phyloP scores from a whole-genome alignment of 2,113 vertebrate genomes.

The Crotalus tigris region DNA sequence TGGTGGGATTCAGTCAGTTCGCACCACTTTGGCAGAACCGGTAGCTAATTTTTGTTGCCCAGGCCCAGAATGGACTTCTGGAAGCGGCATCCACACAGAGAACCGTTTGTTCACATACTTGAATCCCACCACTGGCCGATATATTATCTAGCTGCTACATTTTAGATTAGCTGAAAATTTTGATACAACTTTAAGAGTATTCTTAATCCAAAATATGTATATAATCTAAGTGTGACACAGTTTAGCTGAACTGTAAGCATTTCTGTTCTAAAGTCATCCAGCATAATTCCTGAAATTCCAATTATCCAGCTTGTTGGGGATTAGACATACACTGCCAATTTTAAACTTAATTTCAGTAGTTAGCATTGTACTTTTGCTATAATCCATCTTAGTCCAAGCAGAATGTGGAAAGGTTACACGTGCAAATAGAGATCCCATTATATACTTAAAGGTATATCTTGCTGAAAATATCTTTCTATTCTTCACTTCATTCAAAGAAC shows the following conservation, averaged over 20 bases:
- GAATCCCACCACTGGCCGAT: too few species aligned
- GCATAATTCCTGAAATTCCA: not conserved
- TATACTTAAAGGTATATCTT: not conserved
- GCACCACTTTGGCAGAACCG: too few species aligned
- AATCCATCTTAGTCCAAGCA: not conserved
- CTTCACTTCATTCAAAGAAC: not conserved
- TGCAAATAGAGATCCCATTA: not conserved
- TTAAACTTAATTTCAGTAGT: not conserved
- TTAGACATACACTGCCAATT: not conserved
- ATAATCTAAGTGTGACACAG: not conserved
- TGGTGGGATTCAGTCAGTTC: too few species aligned
- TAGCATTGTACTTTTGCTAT: not conserved
- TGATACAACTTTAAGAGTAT: not conserved
- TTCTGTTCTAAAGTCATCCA: not conserved
- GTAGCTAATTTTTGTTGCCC: too few species aligned
- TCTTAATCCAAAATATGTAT: not conserved
- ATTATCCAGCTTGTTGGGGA: not conserved
- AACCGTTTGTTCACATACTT: too few species aligned
- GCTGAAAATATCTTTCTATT: not conserved
- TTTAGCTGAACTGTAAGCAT: not conserved
- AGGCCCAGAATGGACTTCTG: too few species aligned
- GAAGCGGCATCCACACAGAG: too few species aligned
- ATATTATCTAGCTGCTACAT: not conserved
- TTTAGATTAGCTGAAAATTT: not conserved
- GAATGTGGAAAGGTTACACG: not conserved